These are phyloP conservation scores for Dicentrarchus labrax DNA, from an alignment of 2,113 vertebrate species.

Conservation along the genomic window DNA sequence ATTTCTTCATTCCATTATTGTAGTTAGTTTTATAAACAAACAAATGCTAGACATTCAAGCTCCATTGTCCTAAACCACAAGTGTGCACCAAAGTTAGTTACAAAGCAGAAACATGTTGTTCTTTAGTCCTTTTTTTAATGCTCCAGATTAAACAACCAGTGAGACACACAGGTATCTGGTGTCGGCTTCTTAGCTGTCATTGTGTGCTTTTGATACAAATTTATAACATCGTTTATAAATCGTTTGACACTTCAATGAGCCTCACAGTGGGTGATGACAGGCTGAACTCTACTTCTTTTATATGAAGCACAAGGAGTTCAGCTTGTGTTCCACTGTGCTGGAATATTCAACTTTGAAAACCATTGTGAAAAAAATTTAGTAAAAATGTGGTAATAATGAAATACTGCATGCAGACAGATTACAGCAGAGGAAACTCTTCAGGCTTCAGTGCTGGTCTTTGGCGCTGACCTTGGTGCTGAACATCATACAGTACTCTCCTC, in stretches of 20 bases:
- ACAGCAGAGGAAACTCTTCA: neutral
- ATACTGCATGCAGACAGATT: neutral
- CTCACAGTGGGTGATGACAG: neutral
- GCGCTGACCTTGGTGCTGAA: conserved; percentile 61
- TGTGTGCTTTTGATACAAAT: neutral
- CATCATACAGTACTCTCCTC: neutral
- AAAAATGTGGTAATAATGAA: neutral
- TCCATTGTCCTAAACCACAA: neutral
- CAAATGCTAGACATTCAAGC: neutral
- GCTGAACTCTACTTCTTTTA: neutral
- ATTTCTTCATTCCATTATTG: neutral
- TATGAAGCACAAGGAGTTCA: neutral
- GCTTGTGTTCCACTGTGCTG: neutral
- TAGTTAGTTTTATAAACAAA: neutral
- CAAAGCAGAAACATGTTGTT: neutral
- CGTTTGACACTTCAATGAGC: conserved; percentile 12
- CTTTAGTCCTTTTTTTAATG: neutral
- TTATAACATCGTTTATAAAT: neutral
- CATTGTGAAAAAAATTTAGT: neutral
- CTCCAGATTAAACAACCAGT: neutral
- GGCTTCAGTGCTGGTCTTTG: neutral
- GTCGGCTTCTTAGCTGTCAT: neutral
- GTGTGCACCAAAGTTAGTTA: neutral
- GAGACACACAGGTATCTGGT: neutral
- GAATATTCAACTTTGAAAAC: neutral